Evolutionary conservation across 2,888 invertebrate species (phyloP).

Genomic region (Ernsta delagoae): DNA sequence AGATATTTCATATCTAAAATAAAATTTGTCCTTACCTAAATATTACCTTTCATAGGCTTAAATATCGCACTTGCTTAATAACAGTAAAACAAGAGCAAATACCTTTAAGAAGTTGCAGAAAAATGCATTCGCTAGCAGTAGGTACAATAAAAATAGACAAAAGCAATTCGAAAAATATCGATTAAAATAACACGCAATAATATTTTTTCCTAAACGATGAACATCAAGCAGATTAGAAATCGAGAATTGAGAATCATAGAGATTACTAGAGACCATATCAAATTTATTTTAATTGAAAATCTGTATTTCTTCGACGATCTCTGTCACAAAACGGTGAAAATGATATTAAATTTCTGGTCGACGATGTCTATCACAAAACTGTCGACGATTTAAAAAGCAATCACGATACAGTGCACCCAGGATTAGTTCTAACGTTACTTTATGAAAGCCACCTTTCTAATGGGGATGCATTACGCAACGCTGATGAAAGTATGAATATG

Average conservation of each 20-base stretch:
- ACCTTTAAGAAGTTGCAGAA: too few species aligned
- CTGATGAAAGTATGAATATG: slow-evolving; percentile 36
- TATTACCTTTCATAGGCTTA: too few species aligned
- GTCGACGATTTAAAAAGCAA: slow-evolving; percentile 4
- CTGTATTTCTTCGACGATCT: slow-evolving; percentile 8
- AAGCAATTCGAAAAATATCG: not conserved
- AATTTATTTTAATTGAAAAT: slow-evolving; percentile 25
- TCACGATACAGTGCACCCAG: slow-evolving; percentile 5
- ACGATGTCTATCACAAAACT: slow-evolving; percentile 7
- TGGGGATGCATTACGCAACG: slow-evolving; percentile 17
- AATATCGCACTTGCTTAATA: too few species aligned
- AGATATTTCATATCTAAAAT: too few species aligned
- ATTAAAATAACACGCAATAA: not conserved
- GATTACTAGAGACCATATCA: slow-evolving; percentile 22
- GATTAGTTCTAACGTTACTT: slow-evolving; percentile 12
- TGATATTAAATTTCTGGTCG: not conserved
- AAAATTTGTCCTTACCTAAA: too few species aligned
- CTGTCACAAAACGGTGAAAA: not conserved
- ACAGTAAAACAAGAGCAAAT: too few species aligned
- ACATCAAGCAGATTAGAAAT: slow-evolving; percentile 10
- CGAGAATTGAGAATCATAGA: slow-evolving; percentile 19
- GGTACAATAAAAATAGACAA: not conserved
- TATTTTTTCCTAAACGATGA: not conserved
- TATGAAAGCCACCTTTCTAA: slow-evolving; percentile 28
- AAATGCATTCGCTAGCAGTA: not conserved